phyloP scores from a whole-genome alignment of 2,888 invertebrate species.

The Epirrhoe tristata region DNA sequence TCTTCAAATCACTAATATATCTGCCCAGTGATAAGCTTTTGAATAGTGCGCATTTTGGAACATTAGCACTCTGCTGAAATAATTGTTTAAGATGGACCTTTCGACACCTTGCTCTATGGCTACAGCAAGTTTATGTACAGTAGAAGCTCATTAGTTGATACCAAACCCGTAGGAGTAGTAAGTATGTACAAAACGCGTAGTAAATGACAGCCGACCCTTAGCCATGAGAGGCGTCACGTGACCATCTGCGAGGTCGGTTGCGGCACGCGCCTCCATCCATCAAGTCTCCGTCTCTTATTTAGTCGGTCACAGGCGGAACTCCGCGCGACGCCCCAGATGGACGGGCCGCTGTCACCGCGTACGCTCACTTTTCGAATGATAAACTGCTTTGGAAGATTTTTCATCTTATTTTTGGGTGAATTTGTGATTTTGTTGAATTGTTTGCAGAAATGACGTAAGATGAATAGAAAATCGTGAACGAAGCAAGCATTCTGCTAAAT shows the following conservation, averaged over 20 bases:
- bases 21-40: too few species aligned
- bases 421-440: neutral
- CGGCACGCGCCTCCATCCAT: slow-evolving; percentile 38
- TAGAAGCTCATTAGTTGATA: too few species aligned
- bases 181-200: too few species aligned
- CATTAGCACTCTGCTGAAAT: too few species aligned
- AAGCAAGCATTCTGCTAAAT: too few species aligned
- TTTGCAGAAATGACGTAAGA: neutral
- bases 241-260: slow-evolving; percentile 5
- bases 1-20: too few species aligned
- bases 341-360: neutral
- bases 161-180: too few species aligned
- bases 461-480: neutral
- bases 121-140: too few species aligned
- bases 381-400: slow-evolving; percentile 11
- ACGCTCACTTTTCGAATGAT: slow-evolving; percentile 22
- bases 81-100: too few species aligned
- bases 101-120: too few species aligned
- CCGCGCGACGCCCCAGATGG: slow-evolving; percentile 2
- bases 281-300: slow-evolving; percentile 38
- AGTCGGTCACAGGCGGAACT: slow-evolving; percentile 11
- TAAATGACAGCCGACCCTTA: neutral
- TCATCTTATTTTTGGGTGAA: slow-evolving; percentile 1
- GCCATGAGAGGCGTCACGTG: neutral
- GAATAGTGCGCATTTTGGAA: too few species aligned